Conservation (phyloP, 2,888 invertebrate genomes). For the Ernsta delagoae region DNA sequence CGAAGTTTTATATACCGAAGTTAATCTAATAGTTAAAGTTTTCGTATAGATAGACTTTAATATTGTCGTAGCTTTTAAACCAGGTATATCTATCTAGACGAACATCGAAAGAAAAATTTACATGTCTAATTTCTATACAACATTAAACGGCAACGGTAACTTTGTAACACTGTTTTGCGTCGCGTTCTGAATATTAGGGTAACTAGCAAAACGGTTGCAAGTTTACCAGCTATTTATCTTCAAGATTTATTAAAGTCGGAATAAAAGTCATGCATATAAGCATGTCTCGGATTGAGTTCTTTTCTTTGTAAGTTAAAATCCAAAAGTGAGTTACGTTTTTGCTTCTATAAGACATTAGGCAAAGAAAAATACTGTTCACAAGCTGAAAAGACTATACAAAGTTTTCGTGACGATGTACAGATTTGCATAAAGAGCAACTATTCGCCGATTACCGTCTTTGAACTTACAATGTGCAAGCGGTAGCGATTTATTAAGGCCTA, state of each 20-base stretch:
- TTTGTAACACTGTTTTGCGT: background rate
- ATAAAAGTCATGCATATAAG: slow-evolving; percentile 3
- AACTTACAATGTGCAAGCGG: slow-evolving; percentile 47
- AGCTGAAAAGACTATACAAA: slow-evolving; percentile 52
- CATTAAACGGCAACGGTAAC: background rate
- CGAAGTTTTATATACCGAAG: no score
- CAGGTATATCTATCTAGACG: no score
- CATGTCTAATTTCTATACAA: background rate
- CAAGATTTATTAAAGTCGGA: slow-evolving; percentile 13
- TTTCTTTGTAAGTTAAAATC: slow-evolving; percentile 18
- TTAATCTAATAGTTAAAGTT: no score
- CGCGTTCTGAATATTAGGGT: background rate
- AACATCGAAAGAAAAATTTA: background rate
- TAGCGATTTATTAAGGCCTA: slow-evolving; percentile 48
- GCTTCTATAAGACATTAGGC: slow-evolving; percentile 43
- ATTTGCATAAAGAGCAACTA: slow-evolving; percentile 78
- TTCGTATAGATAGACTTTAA: no score
- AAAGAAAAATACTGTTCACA: slow-evolving; percentile 44
- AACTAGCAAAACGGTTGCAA: slow-evolving; percentile 3
- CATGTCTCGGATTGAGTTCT: slow-evolving; percentile 24
- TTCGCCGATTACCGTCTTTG: slow-evolving; percentile 56
- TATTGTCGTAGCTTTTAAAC: no score
- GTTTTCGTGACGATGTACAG: slow-evolving; percentile 70
- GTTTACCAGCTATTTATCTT: slow-evolving; percentile 13
- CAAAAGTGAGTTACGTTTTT: slow-evolving; percentile 29